phyloP scores from a whole-genome alignment of 2,888 invertebrate genomes.

The Coronaproctus castanopsis region DNA sequence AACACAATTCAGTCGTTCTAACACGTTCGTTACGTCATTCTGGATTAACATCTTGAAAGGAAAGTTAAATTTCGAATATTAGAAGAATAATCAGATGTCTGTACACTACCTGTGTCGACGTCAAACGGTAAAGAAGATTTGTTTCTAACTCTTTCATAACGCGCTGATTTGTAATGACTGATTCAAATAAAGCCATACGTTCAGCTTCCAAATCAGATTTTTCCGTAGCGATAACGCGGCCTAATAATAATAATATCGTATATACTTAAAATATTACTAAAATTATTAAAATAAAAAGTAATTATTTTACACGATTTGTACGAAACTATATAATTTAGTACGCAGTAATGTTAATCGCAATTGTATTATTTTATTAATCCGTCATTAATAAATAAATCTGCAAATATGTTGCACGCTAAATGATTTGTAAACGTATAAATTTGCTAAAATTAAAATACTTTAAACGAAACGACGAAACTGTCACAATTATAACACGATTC shows the following conservation, averaged over 20 bases:
- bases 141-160: constrained; percentile 91
- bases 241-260: constrained; percentile 19
- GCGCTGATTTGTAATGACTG: constrained; percentile 87
- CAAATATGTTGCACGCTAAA: too few species aligned
- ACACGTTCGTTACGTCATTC: too few species aligned
- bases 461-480: too few species aligned
- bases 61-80: background rate
- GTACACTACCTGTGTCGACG: constrained; percentile 64
- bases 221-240: constrained; percentile 85
- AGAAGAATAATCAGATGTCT: too few species aligned
- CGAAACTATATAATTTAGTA: background rate
- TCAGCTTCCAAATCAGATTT: constrained; percentile 90
- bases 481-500: too few species aligned
- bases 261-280: background rate
- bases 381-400: too few species aligned
- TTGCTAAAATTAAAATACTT: too few species aligned
- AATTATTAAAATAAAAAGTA: background rate
- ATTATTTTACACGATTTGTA: too few species aligned
- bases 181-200: constrained; percentile 76
- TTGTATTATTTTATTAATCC: too few species aligned
- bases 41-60: too few species aligned
- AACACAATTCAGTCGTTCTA: background rate
- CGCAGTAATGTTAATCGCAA: background rate
- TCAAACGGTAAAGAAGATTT: constrained; percentile 72
- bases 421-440: too few species aligned